Percentiles rank a stretch among this genome's conserved stretches.
Evolutionary conservation across 2,797 vertebrate genomes (phyloP).

Genomic region (Hippopotamyrus pictus): DNA sequence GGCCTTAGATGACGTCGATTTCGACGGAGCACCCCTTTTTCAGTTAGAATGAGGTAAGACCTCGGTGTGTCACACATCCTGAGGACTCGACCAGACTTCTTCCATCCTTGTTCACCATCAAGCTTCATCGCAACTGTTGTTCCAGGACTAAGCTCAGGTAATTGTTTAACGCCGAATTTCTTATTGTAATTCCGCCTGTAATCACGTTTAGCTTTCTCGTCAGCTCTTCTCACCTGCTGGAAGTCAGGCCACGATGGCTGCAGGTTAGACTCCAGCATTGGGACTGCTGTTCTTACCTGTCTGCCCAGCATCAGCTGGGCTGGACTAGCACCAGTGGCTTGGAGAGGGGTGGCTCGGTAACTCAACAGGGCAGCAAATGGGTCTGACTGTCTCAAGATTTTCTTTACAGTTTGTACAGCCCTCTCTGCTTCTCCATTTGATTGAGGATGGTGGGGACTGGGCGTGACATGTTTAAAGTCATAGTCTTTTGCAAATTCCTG

Average conservation of each 20-base stretch:
- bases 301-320: too few species aligned
- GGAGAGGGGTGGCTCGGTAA: too few species aligned
- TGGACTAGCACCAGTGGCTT: too few species aligned
- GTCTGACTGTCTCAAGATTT: neutral
- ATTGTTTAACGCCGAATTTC: neutral
- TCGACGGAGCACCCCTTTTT: too few species aligned
- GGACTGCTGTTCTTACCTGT: too few species aligned
- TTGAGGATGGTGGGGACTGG: neutral
- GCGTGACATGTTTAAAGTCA: neutral
- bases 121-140: conserved; percentile 20
- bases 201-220: too few species aligned
- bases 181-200: too few species aligned
- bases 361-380: neutral
- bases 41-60: neutral
- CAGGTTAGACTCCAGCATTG: too few species aligned
- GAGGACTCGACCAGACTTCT: conserved; percentile 4
- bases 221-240: too few species aligned
- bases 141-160: conserved; percentile 6
- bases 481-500: neutral
- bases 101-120: conserved; percentile 8
- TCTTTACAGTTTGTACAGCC: neutral
- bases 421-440: neutral
- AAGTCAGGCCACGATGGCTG: too few species aligned
- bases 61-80: neutral
- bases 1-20: too few species aligned